Conservation (phyloP, 2,113 vertebrate species). For the Phasianus colchicus region DNA sequence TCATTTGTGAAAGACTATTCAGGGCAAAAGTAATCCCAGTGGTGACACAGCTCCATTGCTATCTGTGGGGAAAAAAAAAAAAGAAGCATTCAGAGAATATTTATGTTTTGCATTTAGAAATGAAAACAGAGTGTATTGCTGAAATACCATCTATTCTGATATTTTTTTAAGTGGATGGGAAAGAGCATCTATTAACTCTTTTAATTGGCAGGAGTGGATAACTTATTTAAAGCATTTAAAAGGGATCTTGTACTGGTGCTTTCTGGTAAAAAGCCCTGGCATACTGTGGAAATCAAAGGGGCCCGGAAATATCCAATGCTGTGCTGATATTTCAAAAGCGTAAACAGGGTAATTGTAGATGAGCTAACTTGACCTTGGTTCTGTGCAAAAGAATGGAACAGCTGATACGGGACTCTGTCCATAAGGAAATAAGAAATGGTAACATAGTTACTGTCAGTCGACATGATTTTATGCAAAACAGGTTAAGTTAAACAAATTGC, state of each 20-base stretch:
- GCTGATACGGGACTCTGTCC: not conserved
- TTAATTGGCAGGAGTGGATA: not conserved
- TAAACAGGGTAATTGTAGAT: slow-evolving; percentile 41
- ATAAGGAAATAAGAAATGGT: slow-evolving; percentile 40
- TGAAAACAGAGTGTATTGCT: slow-evolving; percentile 9
- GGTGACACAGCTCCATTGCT: not conserved
- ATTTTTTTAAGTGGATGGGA: not conserved
- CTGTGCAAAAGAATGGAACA: slow-evolving; percentile 24
- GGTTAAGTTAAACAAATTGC: slow-evolving; percentile 33
- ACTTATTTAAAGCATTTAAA: slow-evolving; percentile 12
- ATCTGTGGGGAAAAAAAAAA: not conserved
- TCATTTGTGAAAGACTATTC: not conserved
- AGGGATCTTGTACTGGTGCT: not conserved
- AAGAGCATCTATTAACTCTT: not conserved
- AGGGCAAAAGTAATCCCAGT: not conserved
- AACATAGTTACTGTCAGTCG: slow-evolving; percentile 25
- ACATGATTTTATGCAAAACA: slow-evolving; percentile 41
- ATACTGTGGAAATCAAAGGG: not conserved
- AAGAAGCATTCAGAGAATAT: not conserved
- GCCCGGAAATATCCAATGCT: not conserved
- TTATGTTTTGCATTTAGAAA: slow-evolving; percentile 23
- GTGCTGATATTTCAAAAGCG: not conserved
- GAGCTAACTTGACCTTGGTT: slow-evolving; percentile 45
- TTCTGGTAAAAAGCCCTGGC: not conserved
- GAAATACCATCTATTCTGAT: not conserved